Evolutionary conservation across 2,888 invertebrate species (phyloP).

Genomic region (Ditula angustiorana): DNA sequence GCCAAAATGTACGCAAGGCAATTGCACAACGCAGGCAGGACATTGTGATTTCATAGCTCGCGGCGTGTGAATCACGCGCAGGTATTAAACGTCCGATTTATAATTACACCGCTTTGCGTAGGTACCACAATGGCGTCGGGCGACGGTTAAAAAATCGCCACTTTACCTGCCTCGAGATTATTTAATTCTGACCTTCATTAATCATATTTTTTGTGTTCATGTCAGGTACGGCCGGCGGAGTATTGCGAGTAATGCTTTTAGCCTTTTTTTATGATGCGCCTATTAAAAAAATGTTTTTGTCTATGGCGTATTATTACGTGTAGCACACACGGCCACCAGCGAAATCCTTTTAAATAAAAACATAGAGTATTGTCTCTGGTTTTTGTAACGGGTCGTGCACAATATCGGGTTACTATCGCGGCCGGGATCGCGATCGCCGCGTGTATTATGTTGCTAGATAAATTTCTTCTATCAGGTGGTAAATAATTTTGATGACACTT

Average conservation of each 20-base stretch:
- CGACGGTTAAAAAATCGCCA: conserved; percentile 70
- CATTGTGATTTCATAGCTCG: conserved; percentile 3
- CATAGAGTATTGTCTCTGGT: conserved; percentile 59
- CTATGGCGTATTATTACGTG: conserved; percentile 44
- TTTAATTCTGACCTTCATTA: conserved; percentile 79
- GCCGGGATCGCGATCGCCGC: conserved; percentile 49
- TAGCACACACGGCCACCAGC: conserved; percentile 59
- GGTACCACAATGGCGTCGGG: conserved; percentile 42
- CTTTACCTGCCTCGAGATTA: conserved; percentile 70
- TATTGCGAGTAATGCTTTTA: conserved; percentile 72
- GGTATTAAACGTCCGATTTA: conserved; percentile 35
- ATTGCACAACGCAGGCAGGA: conserved; percentile 24
- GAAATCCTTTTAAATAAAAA: conserved; percentile 60
- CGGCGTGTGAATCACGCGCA: conserved; percentile 36
- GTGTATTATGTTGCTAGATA: conserved; percentile 32
- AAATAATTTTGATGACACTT: conserved; percentile 11
- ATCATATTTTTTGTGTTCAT: conserved; percentile 78
- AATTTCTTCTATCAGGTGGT: conserved; percentile 29
- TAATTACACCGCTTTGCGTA: conserved; percentile 49
- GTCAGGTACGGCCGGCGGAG: conserved; percentile 60
- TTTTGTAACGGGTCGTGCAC: conserved; percentile 68
- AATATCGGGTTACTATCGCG: conserved; percentile 71
- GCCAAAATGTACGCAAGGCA: conserved; percentile 9
- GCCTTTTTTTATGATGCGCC: conserved; percentile 52
- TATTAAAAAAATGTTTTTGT: conserved; percentile 46